Conservation (phyloP, 2,797 vertebrate genomes). For the Pipistrellus kuhlii region DNA sequence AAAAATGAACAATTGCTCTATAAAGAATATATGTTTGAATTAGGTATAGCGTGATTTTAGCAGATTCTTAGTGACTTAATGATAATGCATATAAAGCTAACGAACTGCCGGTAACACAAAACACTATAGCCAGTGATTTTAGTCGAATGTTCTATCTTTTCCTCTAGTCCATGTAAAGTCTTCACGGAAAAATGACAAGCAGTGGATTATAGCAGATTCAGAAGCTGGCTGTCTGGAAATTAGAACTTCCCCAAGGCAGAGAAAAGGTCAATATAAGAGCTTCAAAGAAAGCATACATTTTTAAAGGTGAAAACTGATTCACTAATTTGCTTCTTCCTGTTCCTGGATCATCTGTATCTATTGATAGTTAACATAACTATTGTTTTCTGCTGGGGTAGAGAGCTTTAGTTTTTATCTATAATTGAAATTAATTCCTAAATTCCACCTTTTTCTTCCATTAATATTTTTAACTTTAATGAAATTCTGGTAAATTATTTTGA, state of each 20-base stretch:
- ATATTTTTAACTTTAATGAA: slow-evolving; percentile 9
- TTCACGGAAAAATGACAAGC: slow-evolving; percentile 33
- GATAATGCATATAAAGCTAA: background rate
- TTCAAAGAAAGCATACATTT: background rate
- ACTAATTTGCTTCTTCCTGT: slow-evolving; percentile 11
- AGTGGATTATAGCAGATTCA: slow-evolving; percentile 12
- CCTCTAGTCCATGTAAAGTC: background rate
- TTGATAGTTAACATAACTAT: background rate
- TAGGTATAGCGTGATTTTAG: background rate
- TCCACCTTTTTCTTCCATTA: background rate
- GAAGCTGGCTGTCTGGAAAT: slow-evolving; percentile 37
- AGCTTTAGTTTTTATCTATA: background rate
- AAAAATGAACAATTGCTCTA: slow-evolving; percentile 15
- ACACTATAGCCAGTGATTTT: background rate
- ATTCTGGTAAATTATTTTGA: slow-evolving; percentile 12
- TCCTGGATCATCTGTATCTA: background rate
- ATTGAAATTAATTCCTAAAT: slow-evolving; percentile 45
- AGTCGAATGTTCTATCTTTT: background rate
- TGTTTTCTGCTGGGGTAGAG: background rate
- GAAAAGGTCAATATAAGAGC: background rate
- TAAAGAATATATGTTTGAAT: background rate
- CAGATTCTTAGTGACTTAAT: slow-evolving; percentile 18
- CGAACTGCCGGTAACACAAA: background rate
- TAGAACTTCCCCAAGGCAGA: slow-evolving; percentile 7
- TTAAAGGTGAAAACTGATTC: slow-evolving; percentile 21